Conservation (phyloP, 2,888 invertebrate genomes). For the Drosophila anceps region DNA sequence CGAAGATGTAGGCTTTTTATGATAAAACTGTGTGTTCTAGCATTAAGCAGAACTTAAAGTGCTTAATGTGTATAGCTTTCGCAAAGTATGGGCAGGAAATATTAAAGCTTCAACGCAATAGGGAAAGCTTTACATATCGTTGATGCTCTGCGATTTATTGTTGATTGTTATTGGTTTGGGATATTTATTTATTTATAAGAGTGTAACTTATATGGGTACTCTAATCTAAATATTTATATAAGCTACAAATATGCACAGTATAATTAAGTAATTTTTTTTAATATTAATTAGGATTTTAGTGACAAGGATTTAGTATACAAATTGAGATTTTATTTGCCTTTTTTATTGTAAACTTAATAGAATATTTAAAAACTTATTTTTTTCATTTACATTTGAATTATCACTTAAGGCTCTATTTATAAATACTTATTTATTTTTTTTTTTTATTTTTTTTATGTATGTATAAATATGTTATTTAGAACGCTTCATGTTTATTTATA, state of each 20-base stretch:
- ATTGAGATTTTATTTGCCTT: background rate
- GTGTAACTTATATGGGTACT: constrained; percentile 55
- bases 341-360: constrained; percentile 22
- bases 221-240: constrained; percentile 47
- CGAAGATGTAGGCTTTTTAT: background rate
- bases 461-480: constrained; percentile 20
- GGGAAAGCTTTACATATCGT: background rate
- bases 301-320: constrained; percentile 46
- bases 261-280: constrained; percentile 6
- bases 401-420: constrained; percentile 51
- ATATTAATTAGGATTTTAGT: constrained; percentile 45
- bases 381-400: constrained; percentile 38
- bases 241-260: constrained; percentile 40
- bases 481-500: constrained; percentile 26
- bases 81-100: background rate
- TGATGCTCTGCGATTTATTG: background rate
- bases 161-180: constrained; percentile 32
- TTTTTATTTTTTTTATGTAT: background rate
- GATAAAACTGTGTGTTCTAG: background rate
- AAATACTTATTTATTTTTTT: constrained; percentile 27
- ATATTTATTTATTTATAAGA: constrained; percentile 4
- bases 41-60: background rate
- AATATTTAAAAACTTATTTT: constrained; percentile 1
- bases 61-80: background rate
- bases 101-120: background rate